Evolutionary conservation across 2,888 invertebrate genomes (phyloP), one percentile per base, ranked within the genome.

Genomic region (Dichetophora obliterata): DNA sequence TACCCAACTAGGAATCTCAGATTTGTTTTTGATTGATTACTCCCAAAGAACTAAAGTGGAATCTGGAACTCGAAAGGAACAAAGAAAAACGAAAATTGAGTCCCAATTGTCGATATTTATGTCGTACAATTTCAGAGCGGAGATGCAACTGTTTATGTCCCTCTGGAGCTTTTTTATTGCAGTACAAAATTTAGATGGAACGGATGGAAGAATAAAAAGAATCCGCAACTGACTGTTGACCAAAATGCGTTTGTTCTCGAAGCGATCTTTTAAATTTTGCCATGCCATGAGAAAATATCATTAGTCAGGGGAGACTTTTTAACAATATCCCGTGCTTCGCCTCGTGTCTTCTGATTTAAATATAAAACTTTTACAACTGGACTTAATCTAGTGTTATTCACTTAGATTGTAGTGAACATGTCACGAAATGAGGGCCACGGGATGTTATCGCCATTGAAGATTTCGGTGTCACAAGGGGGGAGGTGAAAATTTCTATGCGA

Each of bases 341-440:
- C 31, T 31, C 31, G 31, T 3, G 75, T 79, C 52, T 77, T 75
- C 6, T 69, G 43, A 6, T 31, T 50, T 1, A 79, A n/a, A 57
- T 77, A 75, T 43, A 59, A 77, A 8, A 77, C 24, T 61, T 73
- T 73, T n/a, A 77, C 75, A 11, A 79, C 77, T 5, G 65, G 50
- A 70, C 77, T 75, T 24, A 79, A 16, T 0, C 75, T 5, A 0
- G 63, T 14, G 43, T 74, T 79, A 14, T 71, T 72, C 9, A 77
- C 14, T 16, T 76, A 76, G 0, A 78, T 68, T 19, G 76, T 72
- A 2, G 76, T 61, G 57, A 78, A 78, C 61, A 75, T 61, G 22
- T 76, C 78, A 3, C 78, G 74, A 27, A 78, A 76, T 0, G 61
- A 48, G 2, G 75, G 78, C 76, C 78, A 78, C 16, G 72, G 59